Conservation (phyloP, 2,797 vertebrate genomes). For the Tokudaia muenninki region DNA sequence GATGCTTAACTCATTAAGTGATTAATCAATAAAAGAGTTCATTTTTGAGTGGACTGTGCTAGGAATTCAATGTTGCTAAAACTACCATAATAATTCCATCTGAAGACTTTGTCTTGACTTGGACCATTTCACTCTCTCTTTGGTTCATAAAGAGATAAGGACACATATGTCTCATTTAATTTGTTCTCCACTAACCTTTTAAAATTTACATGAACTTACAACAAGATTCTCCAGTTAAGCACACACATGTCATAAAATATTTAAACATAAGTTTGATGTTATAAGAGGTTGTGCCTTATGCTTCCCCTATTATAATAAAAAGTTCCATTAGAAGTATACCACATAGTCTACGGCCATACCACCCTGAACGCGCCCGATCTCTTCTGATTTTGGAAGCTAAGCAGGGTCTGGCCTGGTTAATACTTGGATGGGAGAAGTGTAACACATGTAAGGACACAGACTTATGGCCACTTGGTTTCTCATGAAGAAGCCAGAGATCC, state of each 20-base stretch:
- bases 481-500: not conserved
- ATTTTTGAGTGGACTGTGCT: not conserved
- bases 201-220: not conserved
- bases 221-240: not conserved
- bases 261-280: not conserved
- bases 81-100: not conserved
- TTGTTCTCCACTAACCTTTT: not conserved
- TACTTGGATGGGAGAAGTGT: not conserved
- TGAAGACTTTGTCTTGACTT: not conserved
- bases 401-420: too few relatives aligned
- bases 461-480: not conserved
- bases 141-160: too few relatives aligned
- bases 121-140: too few relatives aligned
- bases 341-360: not conserved
- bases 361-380: too few relatives aligned
- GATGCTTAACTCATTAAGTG: not conserved
- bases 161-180: not conserved
- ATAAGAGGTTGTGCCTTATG: not conserved
- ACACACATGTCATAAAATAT: not conserved
- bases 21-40: not conserved
- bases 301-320: not conserved
- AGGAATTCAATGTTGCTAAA: not conserved
- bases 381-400: too few relatives aligned
- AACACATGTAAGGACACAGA: not conserved
- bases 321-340: not conserved